These are phyloP conservation scores for Philaenus spumarius DNA, from an alignment of 1,140 invertebrate genomes.

Conservation along the genomic window DNA sequence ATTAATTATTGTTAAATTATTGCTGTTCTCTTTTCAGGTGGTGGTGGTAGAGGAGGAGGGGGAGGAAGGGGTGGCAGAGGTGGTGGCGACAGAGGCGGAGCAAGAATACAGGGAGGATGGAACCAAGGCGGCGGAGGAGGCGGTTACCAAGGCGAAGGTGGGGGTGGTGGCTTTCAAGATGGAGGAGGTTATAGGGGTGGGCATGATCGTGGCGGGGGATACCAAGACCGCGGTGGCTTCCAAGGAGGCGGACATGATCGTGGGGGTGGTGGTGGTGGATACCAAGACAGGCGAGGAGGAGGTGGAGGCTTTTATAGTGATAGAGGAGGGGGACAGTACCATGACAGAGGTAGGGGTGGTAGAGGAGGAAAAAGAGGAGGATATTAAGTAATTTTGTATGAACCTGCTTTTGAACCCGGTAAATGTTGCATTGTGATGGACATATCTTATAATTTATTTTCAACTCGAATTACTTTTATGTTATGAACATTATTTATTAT, in stretches of 20 bases:
- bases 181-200: background rate
- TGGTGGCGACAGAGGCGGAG: constrained; percentile 11
- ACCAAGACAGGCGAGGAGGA: constrained; percentile 4
- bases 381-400: constrained; percentile 1
- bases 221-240: constrained; percentile 8
- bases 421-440: too few species aligned
- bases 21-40: constrained; percentile 21
- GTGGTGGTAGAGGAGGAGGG: constrained; percentile 22
- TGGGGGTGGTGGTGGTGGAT: constrained; percentile 13
- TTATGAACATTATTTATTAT: too few species aligned
- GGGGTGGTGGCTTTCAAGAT: background rate
- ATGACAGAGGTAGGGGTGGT: constrained; percentile 16
- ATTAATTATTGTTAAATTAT: constrained; percentile 7
- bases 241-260: constrained; percentile 22
- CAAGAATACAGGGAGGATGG: constrained; percentile 28
- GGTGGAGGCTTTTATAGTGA: constrained; percentile 8
- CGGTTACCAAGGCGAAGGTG: constrained; percentile 7
- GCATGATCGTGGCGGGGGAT: constrained; percentile 1
- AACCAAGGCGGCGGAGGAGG: constrained; percentile 18
- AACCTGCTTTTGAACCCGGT: too few species aligned
- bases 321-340: constrained; percentile 3
- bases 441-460: too few species aligned
- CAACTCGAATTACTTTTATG: too few species aligned
- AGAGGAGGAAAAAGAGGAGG: constrained; percentile 7
- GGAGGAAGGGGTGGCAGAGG: constrained; percentile 22